Evolutionary conservation across 1,140 invertebrate genomes (phyloP), one percentile per base, ranked within the genome.

Genomic region (Drosophila kurseongensis): DNA sequence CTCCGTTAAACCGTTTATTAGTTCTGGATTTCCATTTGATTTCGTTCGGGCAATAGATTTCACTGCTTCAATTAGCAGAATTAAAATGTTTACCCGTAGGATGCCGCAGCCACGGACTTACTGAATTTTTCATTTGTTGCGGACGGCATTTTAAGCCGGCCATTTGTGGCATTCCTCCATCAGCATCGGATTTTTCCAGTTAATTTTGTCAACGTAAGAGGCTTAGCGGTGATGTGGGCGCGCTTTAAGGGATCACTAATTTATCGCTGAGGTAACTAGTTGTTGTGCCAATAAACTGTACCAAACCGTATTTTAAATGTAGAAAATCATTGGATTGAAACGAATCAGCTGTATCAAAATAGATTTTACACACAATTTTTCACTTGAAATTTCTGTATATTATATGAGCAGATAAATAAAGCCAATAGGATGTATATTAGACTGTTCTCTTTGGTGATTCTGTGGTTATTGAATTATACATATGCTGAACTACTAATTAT

Each of bases 1-100:
- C 73, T 44, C 48, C 40, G 74, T 77, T 77, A 69, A 77, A 67
- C 62, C 73, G 42, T 67, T 67, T 76, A 76, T 76, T 76, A 76
- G 72, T 76, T 76, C 59, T 29, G 71, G 45, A 75, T 75, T 63
- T 71, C 38, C 44, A 65, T 75, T 75, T 56, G 71, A 65, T 63
- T 75, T 44, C 4, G 40, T 6, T 2, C 40, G 10, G 18, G 36
- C 41, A 23, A 74, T 50, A 62, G 50, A 63, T 65, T 73, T 45
- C 56, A 35, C 27, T 41, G 54, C 54, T 27, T 76, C 62, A 76
- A 76, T 76, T 76, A 76, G 73, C 42, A 59, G 47, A 76, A 76
- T 76, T 76, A 76, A 68, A 76, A 76, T 55, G 42, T 52, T 55
- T 47, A 40, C 65, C 65, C 67, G 32, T 14, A 12, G 44, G 59